A percentile compares a stretch with the other conserved stretches of the same genome.
Evolutionary conservation across 2,888 invertebrate genomes (phyloP).

Genomic region (Piscicola geometra): DNA sequence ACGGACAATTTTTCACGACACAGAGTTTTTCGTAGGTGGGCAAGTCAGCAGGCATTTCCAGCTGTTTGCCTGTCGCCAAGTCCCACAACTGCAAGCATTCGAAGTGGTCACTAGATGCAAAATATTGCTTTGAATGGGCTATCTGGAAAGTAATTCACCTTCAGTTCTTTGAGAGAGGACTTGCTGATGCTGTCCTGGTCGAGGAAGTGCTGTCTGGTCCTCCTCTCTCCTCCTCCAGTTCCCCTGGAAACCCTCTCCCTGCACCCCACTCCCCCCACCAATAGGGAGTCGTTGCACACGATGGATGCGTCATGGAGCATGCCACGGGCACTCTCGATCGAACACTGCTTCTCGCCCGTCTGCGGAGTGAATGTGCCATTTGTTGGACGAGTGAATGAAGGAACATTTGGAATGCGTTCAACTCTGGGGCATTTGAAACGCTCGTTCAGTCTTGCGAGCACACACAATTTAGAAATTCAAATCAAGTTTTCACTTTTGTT

Average conservation of each 20-base stretch:
- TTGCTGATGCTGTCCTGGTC: background rate
- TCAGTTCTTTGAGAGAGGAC: no score
- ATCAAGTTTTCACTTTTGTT: slow-evolving; percentile 1
- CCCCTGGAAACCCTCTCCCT: background rate
- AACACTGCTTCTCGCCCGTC: background rate
- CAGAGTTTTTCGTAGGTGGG: background rate
- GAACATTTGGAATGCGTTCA: no score
- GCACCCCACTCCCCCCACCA: background rate
- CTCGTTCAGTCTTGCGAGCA: no score
- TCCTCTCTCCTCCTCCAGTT: background rate
- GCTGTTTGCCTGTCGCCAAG: background rate
- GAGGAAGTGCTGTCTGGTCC: background rate
- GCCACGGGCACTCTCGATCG: background rate
- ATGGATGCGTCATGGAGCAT: background rate
- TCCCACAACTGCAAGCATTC: background rate
- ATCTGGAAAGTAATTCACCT: no score
- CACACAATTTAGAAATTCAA: background rate
- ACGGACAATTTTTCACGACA: background rate
- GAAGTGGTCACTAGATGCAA: background rate
- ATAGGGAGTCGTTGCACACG: background rate
- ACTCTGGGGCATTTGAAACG: no score
- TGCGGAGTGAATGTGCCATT: background rate
- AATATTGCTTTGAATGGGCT: background rate
- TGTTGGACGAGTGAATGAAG: no score
- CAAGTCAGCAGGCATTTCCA: background rate